Base-by-base conservation (phyloP, 1,140 invertebrate species). In the Listronotus oregonensis region DNA sequence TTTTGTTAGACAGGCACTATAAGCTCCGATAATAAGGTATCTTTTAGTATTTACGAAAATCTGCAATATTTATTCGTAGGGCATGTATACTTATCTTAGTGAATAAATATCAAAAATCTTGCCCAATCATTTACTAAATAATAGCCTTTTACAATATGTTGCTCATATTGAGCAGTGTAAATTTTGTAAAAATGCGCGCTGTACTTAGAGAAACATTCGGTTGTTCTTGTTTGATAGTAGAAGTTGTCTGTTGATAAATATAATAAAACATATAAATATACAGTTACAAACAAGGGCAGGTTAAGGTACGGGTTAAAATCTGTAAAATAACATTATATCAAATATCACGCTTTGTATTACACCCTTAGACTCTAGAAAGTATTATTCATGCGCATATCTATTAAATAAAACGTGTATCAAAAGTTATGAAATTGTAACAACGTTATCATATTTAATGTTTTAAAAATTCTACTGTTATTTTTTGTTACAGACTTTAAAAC, bases 91-190 rank as follows among this genome's bases (percentile, higher is more conserved):
- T 14, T 42, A 27, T 27, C 8, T 46, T 46, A 17, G 43, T 11
- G 6, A 46, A 6, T 46, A 46, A 46, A 14, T 18, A 14, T 46
- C n/a, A 46, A 46, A 46, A 51, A 32, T 7, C 21, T 21, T 51
- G n/a, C 18, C 31, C 27, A 2, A 27, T 51, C n/a, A 51, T 15
- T 15, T 27, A 17, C 15, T 21, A 51, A 32, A 4, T 8, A 15
- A 34, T 43, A 51, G 39, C 37, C 50, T 54, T 54, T 44, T 40
- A 32, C 52, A 49, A 51, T 42, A 37, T 64, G 17, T 64, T 56
- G 54, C 62, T 64, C 62, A 64, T 56, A 64, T 64, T 64, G 62
- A 64, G 62, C 54, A 49, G 14, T 64, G 52, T 64, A 56, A 56
- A 56, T 64, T 56, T n/a, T 64, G 62, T 63, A 64, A 64, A 56